phyloP scores from a whole-genome alignment of 1,140 invertebrate genomes.

The Aethina tumida region DNA sequence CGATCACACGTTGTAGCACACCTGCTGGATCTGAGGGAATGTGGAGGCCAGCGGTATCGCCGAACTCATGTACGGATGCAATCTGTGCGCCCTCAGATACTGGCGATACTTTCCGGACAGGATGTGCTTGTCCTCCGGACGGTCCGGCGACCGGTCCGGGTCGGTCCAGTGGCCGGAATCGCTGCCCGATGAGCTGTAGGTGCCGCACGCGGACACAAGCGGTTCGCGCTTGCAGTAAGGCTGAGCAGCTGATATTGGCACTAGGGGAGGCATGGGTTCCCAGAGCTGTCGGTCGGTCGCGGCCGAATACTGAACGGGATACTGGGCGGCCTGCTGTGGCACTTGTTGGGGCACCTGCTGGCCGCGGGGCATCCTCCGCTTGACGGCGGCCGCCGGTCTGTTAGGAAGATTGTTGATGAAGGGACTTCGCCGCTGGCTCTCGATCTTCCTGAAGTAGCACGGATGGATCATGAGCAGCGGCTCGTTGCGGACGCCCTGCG shows the following conservation, averaged over 20 bases:
- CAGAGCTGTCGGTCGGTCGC: constrained; percentile 27
- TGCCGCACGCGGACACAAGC: constrained; percentile 22
- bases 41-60: constrained; percentile 37
- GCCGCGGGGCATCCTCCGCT: constrained; percentile 23
- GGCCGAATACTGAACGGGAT: constrained; percentile 31
- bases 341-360: constrained; percentile 29
- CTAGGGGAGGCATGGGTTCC: constrained; percentile 39
- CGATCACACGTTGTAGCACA: constrained; percentile 48
- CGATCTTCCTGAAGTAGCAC: constrained; percentile 72
- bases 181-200: constrained; percentile 22
- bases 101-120: constrained; percentile 44
- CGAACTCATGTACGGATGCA: constrained; percentile 42
- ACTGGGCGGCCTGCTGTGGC: constrained; percentile 35
- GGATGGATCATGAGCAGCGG: constrained; percentile 76
- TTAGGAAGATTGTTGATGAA: constrained; percentile 62
- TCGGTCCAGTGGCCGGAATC: constrained; percentile 33
- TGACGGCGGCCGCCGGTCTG: constrained; percentile 34
- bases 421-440: constrained; percentile 61
- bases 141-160: constrained; percentile 31
- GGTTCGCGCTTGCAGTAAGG: constrained; percentile 25
- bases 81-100: constrained; percentile 42
- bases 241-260: constrained; percentile 37
- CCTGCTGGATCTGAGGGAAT: constrained; percentile 44
- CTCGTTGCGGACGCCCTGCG: constrained; percentile 61
- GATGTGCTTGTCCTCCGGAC: constrained; percentile 37